phyloP scores from a whole-genome alignment of 2,797 vertebrate genomes.

The Mus caroli region DNA sequence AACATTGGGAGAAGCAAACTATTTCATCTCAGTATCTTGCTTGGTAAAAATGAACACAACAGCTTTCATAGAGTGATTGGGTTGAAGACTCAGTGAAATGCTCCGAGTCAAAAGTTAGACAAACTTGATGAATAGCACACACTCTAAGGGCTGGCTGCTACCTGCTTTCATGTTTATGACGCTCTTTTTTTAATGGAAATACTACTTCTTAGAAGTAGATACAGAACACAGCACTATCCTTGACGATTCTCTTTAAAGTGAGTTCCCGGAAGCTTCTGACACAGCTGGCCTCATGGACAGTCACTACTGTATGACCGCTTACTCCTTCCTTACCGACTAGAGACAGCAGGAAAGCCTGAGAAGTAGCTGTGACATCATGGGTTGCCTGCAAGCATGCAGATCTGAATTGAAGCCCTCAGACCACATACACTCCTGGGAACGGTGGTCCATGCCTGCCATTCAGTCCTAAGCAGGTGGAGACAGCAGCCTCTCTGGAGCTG shows the following conservation, averaged over 20 bases:
- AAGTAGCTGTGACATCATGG: not conserved
- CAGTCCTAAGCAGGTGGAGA: not conserved
- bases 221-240: not conserved
- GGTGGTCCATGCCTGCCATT: not conserved
- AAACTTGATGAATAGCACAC: not conserved
- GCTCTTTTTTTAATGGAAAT: not conserved
- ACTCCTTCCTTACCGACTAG: slow-evolving; percentile 2
- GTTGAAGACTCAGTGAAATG: not conserved
- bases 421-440: not conserved
- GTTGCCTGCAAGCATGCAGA: not conserved
- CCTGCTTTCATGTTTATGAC: not conserved
- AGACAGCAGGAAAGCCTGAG: not conserved
- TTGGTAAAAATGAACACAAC: not conserved
- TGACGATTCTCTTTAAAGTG: not conserved
- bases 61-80: not conserved
- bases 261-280: not conserved
- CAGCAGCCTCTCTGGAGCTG: not conserved
- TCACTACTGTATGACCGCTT: not conserved
- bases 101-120: not conserved
- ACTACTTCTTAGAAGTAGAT: not conserved
- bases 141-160: not conserved
- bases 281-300: not conserved
- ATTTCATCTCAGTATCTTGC: slow-evolving; percentile 9
- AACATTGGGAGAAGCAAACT: not conserved
- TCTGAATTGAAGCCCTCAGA: not conserved